Evolutionary conservation across 2,888 invertebrate species (phyloP).

Genomic region (Hypselothyrea guttata): DNA sequence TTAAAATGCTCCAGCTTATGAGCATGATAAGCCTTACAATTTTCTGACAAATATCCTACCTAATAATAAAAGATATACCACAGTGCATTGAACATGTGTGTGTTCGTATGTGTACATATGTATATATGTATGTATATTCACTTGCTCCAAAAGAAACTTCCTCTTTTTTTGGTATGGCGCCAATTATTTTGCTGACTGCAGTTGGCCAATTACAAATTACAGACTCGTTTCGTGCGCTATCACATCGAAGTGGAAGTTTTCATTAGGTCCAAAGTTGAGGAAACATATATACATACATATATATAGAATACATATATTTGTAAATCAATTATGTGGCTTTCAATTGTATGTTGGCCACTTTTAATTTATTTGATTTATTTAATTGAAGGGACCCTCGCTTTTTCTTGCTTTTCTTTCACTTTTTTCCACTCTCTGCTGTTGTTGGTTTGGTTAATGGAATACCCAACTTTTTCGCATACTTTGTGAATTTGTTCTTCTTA

Average conservation of each 20-base stretch:
- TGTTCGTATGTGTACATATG: conserved; percentile 4
- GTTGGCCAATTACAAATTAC: conserved; percentile 66
- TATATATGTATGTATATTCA: conserved; percentile 10
- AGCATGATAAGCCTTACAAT: too few species aligned
- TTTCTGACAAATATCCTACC: too few species aligned
- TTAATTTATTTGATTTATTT: conserved; percentile 50
- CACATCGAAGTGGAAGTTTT: conserved; percentile 24
- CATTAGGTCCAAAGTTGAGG: conserved; percentile 23
- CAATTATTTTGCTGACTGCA: conserved; percentile 67
- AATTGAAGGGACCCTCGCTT: conserved; percentile 21
- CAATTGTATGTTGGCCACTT: conserved; percentile 36
- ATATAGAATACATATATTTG: conserved; percentile 49
- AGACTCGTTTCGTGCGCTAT: conserved; percentile 40
- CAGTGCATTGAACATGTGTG: too few species aligned
- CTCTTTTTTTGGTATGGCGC: conserved; percentile 32
- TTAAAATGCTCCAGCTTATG: too few species aligned
- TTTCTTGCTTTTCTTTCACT: background rate
- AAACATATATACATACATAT: background rate
- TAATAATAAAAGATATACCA: too few species aligned
- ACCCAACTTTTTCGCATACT: conserved; percentile 25
- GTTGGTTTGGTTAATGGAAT: conserved; percentile 16
- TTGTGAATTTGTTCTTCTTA: conserved; percentile 19
- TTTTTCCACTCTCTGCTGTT: background rate
- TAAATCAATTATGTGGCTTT: conserved; percentile 66
- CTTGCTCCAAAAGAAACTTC: background rate